Evolutionary conservation across 2,113 vertebrate species (phyloP).

Genomic region (Axis porcinus): DNA sequence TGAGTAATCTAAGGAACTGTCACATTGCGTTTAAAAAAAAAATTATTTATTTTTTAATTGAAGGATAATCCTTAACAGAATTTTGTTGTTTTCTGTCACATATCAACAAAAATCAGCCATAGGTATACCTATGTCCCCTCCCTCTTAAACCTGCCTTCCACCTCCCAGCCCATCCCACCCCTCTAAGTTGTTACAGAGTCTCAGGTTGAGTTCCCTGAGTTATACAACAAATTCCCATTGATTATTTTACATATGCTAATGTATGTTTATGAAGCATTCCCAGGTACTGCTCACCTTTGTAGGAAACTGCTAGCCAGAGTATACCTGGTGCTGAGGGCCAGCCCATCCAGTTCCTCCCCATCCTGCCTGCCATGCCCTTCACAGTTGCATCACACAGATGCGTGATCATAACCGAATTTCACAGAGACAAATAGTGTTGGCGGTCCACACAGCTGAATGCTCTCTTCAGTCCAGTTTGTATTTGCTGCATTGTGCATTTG

Average conservation of each 20-base stretch:
- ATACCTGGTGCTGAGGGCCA: not conserved
- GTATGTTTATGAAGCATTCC: not conserved
- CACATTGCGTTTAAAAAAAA: not conserved
- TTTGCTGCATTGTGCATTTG: rapidly evolving
- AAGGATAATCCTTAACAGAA: not conserved
- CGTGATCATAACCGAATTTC: rapidly evolving
- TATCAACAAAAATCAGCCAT: not conserved
- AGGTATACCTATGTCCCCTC: not conserved
- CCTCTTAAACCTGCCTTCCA: not conserved
- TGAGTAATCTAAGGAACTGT: not conserved
- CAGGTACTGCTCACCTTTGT: too few species aligned
- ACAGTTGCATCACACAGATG: rapidly evolving
- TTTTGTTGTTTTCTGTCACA: not conserved
- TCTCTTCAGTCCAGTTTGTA: rapidly evolving
- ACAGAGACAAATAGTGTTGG: rapidly evolving
- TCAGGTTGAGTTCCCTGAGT: not conserved
- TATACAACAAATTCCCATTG: not conserved
- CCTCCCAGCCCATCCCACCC: not conserved
- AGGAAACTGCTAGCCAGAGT: not conserved
- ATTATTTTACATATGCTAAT: not conserved
- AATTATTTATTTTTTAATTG: not conserved
- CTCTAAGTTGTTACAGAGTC: not conserved
- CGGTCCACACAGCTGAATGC: rapidly evolving
- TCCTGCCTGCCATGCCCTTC: not conserved
- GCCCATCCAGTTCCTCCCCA: rapidly evolving